Evolutionary conservation across 2,797 vertebrate species (phyloP).

Genomic region (Podarcis siculus): DNA sequence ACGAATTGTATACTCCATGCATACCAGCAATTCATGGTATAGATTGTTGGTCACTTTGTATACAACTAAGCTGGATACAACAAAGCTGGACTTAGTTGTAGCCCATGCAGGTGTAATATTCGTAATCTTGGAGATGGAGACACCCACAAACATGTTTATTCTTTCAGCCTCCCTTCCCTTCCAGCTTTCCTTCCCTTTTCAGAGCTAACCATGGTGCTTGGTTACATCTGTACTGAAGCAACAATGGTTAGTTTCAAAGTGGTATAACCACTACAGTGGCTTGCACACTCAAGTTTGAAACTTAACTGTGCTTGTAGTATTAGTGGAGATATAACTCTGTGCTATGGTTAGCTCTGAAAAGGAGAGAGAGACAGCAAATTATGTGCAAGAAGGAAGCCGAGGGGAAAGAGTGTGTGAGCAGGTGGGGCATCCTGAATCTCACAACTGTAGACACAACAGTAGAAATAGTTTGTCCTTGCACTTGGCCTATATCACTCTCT

Average conservation of each 20-base stretch:
- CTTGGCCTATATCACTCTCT: background rate
- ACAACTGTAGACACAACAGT: background rate
- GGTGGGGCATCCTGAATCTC: no score
- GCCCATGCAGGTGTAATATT: background rate
- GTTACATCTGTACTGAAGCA: no score
- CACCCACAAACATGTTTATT: no score
- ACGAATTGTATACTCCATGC: background rate
- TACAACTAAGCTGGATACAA: background rate
- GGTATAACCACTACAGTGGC: background rate
- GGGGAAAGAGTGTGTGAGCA: no score
- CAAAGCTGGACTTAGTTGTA: background rate
- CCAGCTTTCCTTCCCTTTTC: background rate
- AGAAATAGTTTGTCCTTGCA: background rate
- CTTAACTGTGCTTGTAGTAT: no score
- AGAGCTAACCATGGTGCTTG: background rate
- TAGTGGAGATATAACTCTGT: background rate
- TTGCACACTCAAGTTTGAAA: background rate
- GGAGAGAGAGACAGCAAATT: no score
- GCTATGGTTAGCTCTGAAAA: background rate
- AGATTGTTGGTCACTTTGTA: background rate
- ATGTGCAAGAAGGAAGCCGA: no score
- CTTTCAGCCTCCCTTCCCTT: no score
- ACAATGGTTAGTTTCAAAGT: background rate
- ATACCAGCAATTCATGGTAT: background rate
- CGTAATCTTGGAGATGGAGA: background rate